Evolutionary conservation across 53 echinoderm and acorn worm genomes (phyloP), one percentile per base, ranked within the genome.

Genomic region (Patiria pectinifera): DNA sequence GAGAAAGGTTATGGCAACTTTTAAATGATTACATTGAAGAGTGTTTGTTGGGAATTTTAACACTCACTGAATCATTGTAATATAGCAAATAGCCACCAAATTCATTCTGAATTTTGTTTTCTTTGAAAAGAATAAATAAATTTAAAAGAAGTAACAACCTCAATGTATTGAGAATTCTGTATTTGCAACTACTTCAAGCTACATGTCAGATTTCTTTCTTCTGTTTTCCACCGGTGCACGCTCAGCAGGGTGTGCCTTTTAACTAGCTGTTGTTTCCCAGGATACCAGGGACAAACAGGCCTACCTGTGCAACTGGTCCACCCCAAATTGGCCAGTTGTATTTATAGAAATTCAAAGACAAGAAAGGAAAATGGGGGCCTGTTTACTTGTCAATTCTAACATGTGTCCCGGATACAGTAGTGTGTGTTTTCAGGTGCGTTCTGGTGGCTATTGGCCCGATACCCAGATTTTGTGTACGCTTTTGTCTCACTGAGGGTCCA

Each of bases 321-420:
- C 69, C 74, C 45, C 86, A 75, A 75, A 86, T 72, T 86, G 86
- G 16, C 48, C 26, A 35, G 48, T 22, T 47, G 11, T 16, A 48
- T 62, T 53, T 53, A 53, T 53, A 53, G 53, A 53, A 53, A 53
- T 5, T 53, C 8, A 53, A n/a, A 75, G 49, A 86, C 72, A 86
- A 86, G 21, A 18, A 62, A 69, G 71, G 3, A 24, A 72, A 62
- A 69, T 49, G 49, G 11, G 71, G 78, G 61, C 44, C 26, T 88
- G 88, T 88, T 88, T 88, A 88, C 88, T 88, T 78, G 59, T 35
- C 59, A 60, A 77, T 78, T 45, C 88, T 88, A 77, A 77, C 88
- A 88, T 78, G 88, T 88, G 88, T 88, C 88, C 88, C 62, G 88
- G 88, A 88, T 88, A 88, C 88, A 77, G 60, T 78, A 9, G 45